These are phyloP conservation scores for Trichoplusia ni DNA, from an alignment of 1,140 invertebrate species.

Conservation along the genomic window DNA sequence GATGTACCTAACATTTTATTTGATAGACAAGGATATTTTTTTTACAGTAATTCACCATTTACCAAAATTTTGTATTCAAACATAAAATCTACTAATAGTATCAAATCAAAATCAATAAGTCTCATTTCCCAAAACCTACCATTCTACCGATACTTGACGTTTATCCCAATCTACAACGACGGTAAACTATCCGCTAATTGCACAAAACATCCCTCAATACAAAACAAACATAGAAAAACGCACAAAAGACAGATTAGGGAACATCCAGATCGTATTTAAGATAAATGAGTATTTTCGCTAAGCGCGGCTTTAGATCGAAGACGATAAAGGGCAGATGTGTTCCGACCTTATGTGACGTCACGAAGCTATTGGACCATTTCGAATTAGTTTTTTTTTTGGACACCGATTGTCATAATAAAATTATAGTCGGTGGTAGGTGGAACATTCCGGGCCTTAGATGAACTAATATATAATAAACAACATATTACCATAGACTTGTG, in stretches of 20 bases:
- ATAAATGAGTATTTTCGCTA: conserved; percentile 76
- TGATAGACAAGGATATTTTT: too few relatives aligned
- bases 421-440: too few relatives aligned
- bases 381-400: conserved; percentile 38
- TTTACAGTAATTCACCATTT: too few relatives aligned
- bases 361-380: conserved; percentile 8
- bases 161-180: too few relatives aligned
- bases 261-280: conserved; percentile 77
- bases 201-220: conserved; percentile 63
- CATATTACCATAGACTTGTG: too few relatives aligned
- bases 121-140: neutral
- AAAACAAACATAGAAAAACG: conserved; percentile 69
- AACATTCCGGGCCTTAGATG: too few relatives aligned
- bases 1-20: too few relatives aligned
- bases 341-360: conserved; percentile 52
- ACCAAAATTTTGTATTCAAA: too few relatives aligned
- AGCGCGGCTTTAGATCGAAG: conserved; percentile 71
- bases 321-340: conserved; percentile 71
- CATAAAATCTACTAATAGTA: too few relatives aligned
- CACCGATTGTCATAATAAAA: too few relatives aligned
- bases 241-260: conserved; percentile 76
- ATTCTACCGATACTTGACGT: neutral
- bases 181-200: conserved; percentile 72
- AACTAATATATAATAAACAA: too few relatives aligned
- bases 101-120: neutral